phyloP scores from a whole-genome alignment of 2,113 vertebrate genomes.

The Bubo blakistoni region DNA sequence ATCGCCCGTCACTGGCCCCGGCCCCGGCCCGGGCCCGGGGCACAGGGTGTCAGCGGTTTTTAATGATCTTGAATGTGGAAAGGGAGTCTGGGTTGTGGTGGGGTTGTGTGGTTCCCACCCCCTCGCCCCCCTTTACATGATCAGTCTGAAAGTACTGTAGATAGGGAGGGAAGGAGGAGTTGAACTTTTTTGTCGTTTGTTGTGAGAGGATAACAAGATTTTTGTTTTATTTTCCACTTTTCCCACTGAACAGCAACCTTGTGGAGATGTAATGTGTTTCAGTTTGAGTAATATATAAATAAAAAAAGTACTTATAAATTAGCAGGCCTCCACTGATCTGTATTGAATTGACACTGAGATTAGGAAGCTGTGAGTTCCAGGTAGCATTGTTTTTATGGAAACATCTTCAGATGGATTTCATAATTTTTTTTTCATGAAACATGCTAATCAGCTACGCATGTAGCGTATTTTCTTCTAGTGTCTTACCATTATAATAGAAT shows the following conservation, averaged over 20 bases:
- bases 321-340: background rate
- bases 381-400: background rate
- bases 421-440: background rate
- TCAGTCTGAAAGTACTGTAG: rapidly evolving
- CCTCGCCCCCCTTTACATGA: rapidly evolving
- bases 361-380: background rate
- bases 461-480: background rate
- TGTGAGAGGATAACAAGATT: background rate
- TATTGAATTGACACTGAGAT: background rate
- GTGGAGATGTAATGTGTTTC: background rate
- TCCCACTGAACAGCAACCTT: background rate
- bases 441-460: rapidly evolving
- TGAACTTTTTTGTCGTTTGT: background rate
- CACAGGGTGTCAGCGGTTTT: too few relatives aligned
- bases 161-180: background rate
- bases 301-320: background rate
- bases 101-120: rapidly evolving
- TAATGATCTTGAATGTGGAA: too few relatives aligned
- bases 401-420: background rate
- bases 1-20: too few relatives aligned
- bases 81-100: background rate
- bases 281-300: background rate
- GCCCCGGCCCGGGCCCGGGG: background rate
- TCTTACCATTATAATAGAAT: background rate
- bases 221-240: background rate